A percentile compares a stretch with the other conserved stretches of the same genome.
phyloP scores from a whole-genome alignment of 2,888 invertebrate genomes.

The Melieria crassipennis region DNA sequence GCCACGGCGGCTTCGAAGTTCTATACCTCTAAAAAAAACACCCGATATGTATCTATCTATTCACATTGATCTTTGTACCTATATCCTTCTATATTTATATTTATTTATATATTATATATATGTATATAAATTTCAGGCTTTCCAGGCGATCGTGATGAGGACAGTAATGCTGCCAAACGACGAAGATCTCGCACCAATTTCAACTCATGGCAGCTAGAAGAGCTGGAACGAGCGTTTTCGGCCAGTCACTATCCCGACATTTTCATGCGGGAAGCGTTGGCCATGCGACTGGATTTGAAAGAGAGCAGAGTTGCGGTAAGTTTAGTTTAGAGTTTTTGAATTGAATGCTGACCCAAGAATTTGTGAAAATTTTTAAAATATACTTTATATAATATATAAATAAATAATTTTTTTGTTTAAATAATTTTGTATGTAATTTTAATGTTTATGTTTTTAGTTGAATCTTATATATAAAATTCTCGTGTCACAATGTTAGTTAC shows the following conservation, averaged over 20 bases:
- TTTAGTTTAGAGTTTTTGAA: constrained; percentile 49
- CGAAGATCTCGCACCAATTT: constrained; percentile 93
- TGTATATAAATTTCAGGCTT: constrained; percentile 64
- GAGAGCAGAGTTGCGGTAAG: constrained; percentile 99
- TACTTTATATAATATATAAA: neutral
- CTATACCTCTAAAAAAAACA: no score
- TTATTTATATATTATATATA: no score
- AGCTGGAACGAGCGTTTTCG: constrained; percentile 94
- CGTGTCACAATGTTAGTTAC: no score
- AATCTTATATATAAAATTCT: no score
- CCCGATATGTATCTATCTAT: no score
- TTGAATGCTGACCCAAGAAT: neutral
- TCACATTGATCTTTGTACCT: no score
- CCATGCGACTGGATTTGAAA: constrained; percentile 94
- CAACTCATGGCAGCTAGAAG: constrained; percentile 90
- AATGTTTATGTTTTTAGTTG: no score
- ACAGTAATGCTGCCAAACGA: constrained; percentile 78
- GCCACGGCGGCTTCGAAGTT: no score
- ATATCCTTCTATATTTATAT: constrained; percentile 42
- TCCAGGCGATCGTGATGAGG: constrained; percentile 76
- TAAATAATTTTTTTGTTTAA: no score
- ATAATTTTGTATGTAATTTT: no score
- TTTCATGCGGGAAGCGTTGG: constrained; percentile 98
- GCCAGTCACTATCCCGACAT: constrained; percentile 93
- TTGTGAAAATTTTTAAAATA: neutral